Percentiles rank a stretch among this genome's conserved stretches.
These are phyloP conservation scores for Diploscapter pachys DNA, from an alignment of 1,140 invertebrate species.

Conservation along the genomic window DNA sequence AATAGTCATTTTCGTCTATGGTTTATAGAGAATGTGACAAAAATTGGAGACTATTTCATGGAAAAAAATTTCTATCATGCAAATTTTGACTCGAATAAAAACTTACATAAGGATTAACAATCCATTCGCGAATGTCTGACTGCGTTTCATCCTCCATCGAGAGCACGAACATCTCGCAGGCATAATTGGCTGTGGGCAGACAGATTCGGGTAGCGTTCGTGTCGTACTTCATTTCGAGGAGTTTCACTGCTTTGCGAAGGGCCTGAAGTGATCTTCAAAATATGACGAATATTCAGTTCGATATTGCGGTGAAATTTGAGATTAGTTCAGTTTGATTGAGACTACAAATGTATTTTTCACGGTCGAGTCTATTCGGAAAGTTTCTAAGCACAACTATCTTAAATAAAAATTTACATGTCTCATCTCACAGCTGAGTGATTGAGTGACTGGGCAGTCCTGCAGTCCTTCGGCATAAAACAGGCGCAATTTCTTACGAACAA, in stretches of 20 bases:
- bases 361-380: neutral
- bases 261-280: neutral
- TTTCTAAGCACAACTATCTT: neutral
- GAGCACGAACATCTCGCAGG: neutral
- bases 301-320: constrained; percentile 48
- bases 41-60: constrained; percentile 3
- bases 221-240: neutral
- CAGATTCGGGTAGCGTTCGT: neutral
- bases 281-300: no score
- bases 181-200: neutral
- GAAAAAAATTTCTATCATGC: neutral
- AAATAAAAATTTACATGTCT: neutral
- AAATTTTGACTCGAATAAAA: neutral
- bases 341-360: neutral
- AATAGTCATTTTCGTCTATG: neutral
- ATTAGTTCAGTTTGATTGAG: constrained; percentile 22
- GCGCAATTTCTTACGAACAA: constrained; percentile 15
- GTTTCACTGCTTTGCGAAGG: neutral
- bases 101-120: neutral
- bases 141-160: neutral
- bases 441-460: neutral
- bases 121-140: neutral
- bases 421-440: constrained; percentile 5
- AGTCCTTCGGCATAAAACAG: constrained; percentile 29
- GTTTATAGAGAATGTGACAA: constrained; percentile 22